Conservation (phyloP, 1,140 invertebrate species). For the Tenebrio molitor region DNA sequence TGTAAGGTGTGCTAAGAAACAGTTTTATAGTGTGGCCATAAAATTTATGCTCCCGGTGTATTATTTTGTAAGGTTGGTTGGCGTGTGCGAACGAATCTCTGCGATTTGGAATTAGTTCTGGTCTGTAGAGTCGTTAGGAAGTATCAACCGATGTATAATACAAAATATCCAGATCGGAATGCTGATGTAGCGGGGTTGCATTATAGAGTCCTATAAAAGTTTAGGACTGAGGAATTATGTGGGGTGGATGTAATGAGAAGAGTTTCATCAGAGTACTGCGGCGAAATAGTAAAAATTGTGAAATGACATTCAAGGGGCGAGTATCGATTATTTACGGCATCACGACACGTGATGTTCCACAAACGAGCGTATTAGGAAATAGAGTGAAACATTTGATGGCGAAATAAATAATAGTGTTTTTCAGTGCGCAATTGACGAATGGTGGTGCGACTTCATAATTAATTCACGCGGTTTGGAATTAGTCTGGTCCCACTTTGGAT, state of each 20-base stretch:
- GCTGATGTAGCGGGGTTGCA: conserved; percentile 30
- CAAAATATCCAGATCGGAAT: conserved; percentile 29
- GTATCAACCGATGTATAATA: conserved; percentile 20
- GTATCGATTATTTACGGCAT: conserved; percentile 33
- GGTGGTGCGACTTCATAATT: conserved; percentile 22
- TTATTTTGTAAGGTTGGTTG: conserved; percentile 26
- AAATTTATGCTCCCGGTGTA: conserved; percentile 16
- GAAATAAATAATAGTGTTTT: conserved; percentile 25
- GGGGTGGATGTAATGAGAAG: conserved; percentile 36
- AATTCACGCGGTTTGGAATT: conserved; percentile 42
- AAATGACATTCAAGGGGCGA: conserved; percentile 31
- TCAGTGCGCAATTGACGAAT: conserved; percentile 16
- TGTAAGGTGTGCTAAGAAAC: background rate
- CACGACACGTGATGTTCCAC: conserved; percentile 22
- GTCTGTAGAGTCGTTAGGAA: conserved; percentile 27
- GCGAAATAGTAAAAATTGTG: conserved; percentile 37
- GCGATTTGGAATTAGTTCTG: conserved; percentile 9
- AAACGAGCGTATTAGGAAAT: conserved; percentile 19
- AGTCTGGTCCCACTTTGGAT: conserved; percentile 33
- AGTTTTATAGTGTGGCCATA: conserved; percentile 9
- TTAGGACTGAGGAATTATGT: conserved; percentile 38
- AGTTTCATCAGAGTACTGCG: conserved; percentile 38
- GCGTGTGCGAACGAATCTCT: conserved; percentile 18
- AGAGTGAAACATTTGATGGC: conserved; percentile 1
- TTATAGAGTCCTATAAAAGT: conserved; percentile 39